Percentiles rank a stretch among this genome's conserved stretches.
phyloP scores from a whole-genome alignment of 1,140 invertebrate genomes.

The Linepithema humile region DNA sequence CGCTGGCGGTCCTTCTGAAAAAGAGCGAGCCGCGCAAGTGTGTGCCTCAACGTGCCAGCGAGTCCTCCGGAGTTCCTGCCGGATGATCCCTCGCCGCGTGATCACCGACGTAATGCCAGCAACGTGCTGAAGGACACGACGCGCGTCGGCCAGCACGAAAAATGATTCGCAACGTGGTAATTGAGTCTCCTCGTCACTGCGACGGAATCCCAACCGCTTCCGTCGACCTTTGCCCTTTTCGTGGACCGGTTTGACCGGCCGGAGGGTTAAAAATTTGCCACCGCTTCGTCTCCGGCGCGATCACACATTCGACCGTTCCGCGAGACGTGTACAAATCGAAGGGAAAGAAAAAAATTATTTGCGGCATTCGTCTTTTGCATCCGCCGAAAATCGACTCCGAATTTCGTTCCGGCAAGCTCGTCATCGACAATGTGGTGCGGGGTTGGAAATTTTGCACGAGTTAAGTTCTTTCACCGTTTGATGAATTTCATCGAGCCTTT shows the following conservation, averaged over 20 bases:
- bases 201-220: too few species aligned
- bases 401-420: too few species aligned
- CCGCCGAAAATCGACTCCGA: neutral
- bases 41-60: neutral
- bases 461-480: too few species aligned
- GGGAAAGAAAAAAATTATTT: neutral
- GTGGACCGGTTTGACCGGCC: neutral
- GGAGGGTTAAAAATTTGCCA: neutral
- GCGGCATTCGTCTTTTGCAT: neutral
- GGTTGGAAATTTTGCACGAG: neutral
- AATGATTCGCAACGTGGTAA: conserved; percentile 52
- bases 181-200: neutral
- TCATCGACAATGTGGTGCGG: neutral
- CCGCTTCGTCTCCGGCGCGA: too few species aligned
- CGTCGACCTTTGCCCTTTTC: neutral
- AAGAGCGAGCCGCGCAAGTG: too few species aligned
- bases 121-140: conserved; percentile 36
- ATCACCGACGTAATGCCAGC: neutral
- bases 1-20: neutral
- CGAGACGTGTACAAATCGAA: neutral
- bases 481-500: neutral
- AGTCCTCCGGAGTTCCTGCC: neutral
- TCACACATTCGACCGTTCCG: neutral
- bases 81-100: neutral
- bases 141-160: conserved; percentile 10